Conservation (phyloP, 2,797 vertebrate genomes). For the Phaenicophaeus curvirostris region DNA sequence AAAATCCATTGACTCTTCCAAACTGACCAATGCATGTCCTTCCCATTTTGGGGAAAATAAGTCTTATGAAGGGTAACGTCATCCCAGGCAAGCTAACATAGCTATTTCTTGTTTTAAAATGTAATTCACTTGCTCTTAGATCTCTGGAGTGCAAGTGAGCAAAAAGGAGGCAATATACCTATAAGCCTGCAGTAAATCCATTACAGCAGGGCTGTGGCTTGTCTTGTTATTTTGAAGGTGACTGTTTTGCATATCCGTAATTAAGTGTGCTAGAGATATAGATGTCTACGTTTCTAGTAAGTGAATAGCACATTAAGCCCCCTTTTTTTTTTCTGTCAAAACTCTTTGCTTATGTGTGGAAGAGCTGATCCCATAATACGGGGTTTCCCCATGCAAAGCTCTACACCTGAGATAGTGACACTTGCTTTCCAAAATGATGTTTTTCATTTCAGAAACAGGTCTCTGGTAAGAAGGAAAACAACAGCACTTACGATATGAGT, state of each 20-base stretch:
- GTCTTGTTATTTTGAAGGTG: not conserved
- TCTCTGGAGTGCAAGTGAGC: not conserved
- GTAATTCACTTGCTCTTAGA: not conserved
- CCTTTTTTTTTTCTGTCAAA: not conserved
- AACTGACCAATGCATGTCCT: not conserved
- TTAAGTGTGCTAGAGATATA: not conserved
- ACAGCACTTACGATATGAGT: not conserved
- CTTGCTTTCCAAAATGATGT: not conserved
- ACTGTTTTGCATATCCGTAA: not conserved
- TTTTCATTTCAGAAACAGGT: conserved; percentile 12
- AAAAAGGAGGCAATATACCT: not conserved
- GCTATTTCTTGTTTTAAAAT: not conserved
- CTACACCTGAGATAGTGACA: not conserved
- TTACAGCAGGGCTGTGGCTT: not conserved
- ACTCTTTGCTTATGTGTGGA: not conserved
- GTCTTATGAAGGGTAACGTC: not conserved
- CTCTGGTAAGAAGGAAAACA: not conserved
- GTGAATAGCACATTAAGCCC: not conserved
- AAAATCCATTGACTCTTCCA: not conserved
- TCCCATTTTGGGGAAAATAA: not conserved
- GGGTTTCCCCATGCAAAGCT: not conserved
- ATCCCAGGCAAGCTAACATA: not conserved
- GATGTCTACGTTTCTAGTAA: not conserved
- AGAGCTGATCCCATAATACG: not conserved
- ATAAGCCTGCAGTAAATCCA: not conserved